A percentile compares a stretch with the other conserved stretches of the same genome.
phyloP scores from a whole-genome alignment of 35 echinoderm and acorn worm genomes.

The Diadema setosum region DNA sequence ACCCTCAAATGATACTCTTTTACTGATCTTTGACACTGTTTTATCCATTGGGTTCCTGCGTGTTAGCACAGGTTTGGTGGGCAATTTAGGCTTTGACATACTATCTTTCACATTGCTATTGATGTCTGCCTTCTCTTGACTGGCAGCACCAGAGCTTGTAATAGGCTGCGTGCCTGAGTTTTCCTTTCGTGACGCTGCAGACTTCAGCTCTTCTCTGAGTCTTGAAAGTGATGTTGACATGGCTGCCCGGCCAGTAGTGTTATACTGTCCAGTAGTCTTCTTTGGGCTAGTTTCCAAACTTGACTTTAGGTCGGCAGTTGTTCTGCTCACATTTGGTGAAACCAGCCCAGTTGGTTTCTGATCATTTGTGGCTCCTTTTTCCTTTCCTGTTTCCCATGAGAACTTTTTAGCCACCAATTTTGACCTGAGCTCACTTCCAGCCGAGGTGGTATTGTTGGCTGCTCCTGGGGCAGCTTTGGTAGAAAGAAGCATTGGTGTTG shows the following conservation, averaged over 20 bases:
- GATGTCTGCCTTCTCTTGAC: neutral
- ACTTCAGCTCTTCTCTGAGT: neutral
- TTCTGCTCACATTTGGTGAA: neutral
- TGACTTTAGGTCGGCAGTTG: neutral
- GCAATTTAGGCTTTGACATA: neutral
- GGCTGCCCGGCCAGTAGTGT: neutral
- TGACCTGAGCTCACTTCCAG: neutral
- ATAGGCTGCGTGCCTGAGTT: no score
- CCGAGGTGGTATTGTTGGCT: neutral
- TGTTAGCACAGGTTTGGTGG: neutral
- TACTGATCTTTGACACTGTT: neutral
- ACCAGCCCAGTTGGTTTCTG: neutral
- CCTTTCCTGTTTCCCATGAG: slow-evolving; percentile 41
- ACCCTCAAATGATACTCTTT: slow-evolving; percentile 11
- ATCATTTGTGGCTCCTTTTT: neutral
- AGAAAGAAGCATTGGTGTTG: slow-evolving; percentile 24
- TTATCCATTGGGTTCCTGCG: neutral
- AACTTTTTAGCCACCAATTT: slow-evolving; percentile 51
- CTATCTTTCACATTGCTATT: slow-evolving; percentile 1
- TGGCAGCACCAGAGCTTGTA: no score
- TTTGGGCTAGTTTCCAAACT: neutral
- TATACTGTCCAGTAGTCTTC: neutral
- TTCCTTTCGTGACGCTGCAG: neutral
- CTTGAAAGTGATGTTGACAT: neutral
- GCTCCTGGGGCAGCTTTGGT: neutral